phyloP scores from a whole-genome alignment of 1,140 invertebrate genomes.

The Marisa cornuarietis region DNA sequence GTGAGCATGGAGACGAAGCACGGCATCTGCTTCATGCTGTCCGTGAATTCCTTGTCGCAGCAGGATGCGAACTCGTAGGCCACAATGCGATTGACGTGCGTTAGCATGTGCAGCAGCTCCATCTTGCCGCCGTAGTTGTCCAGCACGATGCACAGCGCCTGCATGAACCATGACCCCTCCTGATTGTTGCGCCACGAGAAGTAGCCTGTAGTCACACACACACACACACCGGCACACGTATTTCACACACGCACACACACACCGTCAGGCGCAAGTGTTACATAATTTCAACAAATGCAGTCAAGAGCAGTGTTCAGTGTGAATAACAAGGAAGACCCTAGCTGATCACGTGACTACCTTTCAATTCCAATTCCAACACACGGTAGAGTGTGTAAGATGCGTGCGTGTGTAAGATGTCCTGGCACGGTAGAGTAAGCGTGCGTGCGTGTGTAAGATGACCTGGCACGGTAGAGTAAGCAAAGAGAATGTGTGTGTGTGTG shows the following conservation, averaged over 20 bases:
- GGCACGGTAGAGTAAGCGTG: constrained; percentile 92
- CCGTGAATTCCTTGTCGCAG: constrained; percentile 81
- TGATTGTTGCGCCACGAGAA: constrained; percentile 96
- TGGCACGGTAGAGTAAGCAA: constrained; percentile 94
- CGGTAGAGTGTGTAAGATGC: constrained; percentile 92
- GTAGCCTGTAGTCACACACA: constrained; percentile 68
- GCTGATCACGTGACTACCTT: no score
- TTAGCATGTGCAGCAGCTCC: constrained; percentile 88
- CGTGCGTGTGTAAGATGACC: constrained; percentile 70
- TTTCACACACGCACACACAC: neutral
- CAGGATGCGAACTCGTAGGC: constrained; percentile 93
- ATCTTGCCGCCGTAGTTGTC: constrained; percentile 71
- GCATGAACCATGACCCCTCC: constrained; percentile 90
- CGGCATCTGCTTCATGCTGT: constrained; percentile 93
- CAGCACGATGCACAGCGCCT: constrained; percentile 87
- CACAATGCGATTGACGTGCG: constrained; percentile 87
- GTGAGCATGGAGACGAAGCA: constrained; percentile 93
- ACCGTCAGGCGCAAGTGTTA: no score
- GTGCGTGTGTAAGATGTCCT: constrained; percentile 78
- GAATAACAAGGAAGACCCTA: no score
- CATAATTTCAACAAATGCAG: no score
- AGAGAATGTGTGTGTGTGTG: no score
- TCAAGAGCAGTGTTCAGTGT: no score
- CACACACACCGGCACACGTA: neutral
- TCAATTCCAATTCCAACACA: no score